Conservation (phyloP, 2,113 vertebrate species). For the Actinemys pallida region DNA sequence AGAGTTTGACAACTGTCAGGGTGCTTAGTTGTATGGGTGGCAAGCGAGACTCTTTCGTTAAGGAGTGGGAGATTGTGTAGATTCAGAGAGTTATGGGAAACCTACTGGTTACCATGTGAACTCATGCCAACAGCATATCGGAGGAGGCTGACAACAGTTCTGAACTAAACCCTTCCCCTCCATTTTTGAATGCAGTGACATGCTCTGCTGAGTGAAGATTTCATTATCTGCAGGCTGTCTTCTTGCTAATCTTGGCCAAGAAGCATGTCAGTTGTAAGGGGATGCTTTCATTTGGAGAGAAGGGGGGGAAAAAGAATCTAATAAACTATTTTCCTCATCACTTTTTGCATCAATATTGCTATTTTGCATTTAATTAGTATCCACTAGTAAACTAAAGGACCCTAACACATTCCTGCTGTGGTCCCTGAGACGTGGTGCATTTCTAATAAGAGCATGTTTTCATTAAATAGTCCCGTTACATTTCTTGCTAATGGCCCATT, state of each 20-base stretch:
- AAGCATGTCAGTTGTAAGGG: neutral
- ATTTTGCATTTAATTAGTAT: conserved; percentile 59
- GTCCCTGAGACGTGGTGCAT: neutral
- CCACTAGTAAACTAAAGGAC: conserved; percentile 23
- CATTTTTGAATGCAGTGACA: neutral
- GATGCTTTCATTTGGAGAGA: neutral
- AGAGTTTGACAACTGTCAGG: neutral
- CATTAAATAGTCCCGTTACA: neutral
- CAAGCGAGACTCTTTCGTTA: neutral
- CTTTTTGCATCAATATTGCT: neutral
- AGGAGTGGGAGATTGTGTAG: neutral
- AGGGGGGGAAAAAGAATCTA: neutral
- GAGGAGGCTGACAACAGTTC: neutral
- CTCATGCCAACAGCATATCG: neutral
- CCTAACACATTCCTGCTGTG: conserved; percentile 10
- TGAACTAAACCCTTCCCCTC: neutral
- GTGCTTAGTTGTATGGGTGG: neutral
- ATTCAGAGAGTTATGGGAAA: neutral
- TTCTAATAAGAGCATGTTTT: conserved; percentile 36
- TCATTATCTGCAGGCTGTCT: neutral
- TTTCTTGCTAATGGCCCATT: neutral
- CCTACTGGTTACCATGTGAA: neutral
- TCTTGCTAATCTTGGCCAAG: neutral
- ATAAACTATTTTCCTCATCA: neutral
- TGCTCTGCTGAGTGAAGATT: neutral